Base-by-base conservation (phyloP, 1,140 invertebrate species). In the Diprion similis region DNA sequence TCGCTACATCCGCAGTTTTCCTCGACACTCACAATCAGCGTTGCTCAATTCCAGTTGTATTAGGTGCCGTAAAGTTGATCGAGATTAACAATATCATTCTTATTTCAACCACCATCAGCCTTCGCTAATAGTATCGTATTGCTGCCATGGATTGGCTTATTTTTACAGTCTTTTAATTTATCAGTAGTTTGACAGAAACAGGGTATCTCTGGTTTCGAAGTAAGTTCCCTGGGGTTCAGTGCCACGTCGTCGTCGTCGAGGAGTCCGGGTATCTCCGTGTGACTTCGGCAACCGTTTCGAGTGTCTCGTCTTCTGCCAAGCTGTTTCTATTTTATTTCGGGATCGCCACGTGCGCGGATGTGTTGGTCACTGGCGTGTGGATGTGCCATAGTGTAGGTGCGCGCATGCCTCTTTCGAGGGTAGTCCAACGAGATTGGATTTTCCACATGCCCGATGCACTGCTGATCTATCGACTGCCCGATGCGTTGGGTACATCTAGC, bases 281-380 rank as follows among this genome's bases (percentile, higher is more conserved):
- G 68, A 73, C 13, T n/a, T 66, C 51, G 46, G 66, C 19, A 18
- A 18, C 18, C 13, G 19, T 11, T 78, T 76, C 76, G 73, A 75
- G 78, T 77, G 78, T 64, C 72, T 46, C 71, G 17, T 77, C 77
- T 83, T 13, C 51, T 86, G 84, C 84, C 80, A 85, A 85, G 83
- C 77, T 71, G 70, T 80, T 81, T 78, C 79, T 76, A 79, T 82
- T 85, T 87, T 87, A 87, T 87, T 87, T 87, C 78, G 71, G 78
- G 85, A 82, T 72, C 78, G 78, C 80, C 85, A 85, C 84, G 85
- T 85, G 83, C 80, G 78, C 77, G 80, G 80, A 74, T 78, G 80
- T 81, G 78, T 82, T 83, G 73, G 79, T 78, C 71, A 78, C 51
- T 71, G 68, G 51, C 72, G 69, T 66, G 71, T 46, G 46, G 37